phyloP scores from a whole-genome alignment of 1,140 invertebrate genomes.

The Glossosoma conforme region DNA sequence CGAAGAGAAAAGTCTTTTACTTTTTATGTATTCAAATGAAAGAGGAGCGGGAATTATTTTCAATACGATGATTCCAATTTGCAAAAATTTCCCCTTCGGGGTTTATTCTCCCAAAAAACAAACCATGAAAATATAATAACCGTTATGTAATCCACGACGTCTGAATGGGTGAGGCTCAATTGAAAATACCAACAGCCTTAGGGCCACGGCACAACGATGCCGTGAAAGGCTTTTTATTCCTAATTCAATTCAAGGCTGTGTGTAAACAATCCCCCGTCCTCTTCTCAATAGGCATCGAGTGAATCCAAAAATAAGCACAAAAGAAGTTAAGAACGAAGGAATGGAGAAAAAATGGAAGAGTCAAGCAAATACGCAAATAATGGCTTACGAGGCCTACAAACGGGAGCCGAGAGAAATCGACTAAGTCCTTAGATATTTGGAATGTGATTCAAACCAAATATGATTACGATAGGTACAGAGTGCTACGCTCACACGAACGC shows the following conservation, averaged over 20 bases:
- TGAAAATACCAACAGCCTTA: too few species aligned
- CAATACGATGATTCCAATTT: too few species aligned
- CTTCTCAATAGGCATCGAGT: conserved; percentile 16
- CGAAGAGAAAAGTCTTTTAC: too few species aligned
- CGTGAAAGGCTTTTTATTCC: conserved; percentile 18
- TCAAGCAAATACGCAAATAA: conserved; percentile 30
- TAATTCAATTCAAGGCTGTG: conserved; percentile 25
- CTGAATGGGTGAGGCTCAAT: neutral
- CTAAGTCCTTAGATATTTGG: conserved; percentile 15
- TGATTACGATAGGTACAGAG: conserved; percentile 18
- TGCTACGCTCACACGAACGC: conserved; percentile 7
- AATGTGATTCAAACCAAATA: conserved; percentile 29
- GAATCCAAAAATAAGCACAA: conserved; percentile 24
- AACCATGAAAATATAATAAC: conserved; percentile 3
- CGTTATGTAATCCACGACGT: neutral
- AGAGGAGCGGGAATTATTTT: too few species aligned
- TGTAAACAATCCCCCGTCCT: conserved; percentile 19
- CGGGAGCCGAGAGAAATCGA: conserved; percentile 7
- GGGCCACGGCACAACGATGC: too few species aligned
- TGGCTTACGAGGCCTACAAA: conserved; percentile 21
- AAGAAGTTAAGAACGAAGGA: conserved; percentile 17
- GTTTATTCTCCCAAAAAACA: too few species aligned
- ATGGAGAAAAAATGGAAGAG: conserved; percentile 11
- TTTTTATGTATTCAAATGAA: too few species aligned
- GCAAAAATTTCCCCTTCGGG: too few species aligned